Percentiles rank a stretch among this genome's conserved stretches.
Conservation (phyloP, 2,888 invertebrate genomes). For the Cabera pusaria region DNA sequence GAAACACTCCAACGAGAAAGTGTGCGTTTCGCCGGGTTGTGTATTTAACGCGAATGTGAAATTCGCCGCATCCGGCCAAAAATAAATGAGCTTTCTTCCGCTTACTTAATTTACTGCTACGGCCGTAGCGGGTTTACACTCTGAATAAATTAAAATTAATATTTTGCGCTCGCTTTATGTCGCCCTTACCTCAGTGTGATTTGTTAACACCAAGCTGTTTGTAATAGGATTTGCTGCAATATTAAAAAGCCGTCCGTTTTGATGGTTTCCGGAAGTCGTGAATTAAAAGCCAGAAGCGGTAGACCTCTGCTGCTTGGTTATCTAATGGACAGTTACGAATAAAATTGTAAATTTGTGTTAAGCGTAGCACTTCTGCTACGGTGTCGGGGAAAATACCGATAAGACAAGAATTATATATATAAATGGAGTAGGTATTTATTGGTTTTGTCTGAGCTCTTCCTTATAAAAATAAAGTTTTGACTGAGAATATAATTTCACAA, state of each 20-base stretch:
- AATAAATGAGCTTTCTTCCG: conserved; percentile 82
- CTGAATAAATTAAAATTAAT: conserved; percentile 79
- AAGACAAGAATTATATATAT: too few species aligned
- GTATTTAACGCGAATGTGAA: conserved; percentile 81
- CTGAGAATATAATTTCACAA: too few species aligned
- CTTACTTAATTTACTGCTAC: conserved; percentile 78
- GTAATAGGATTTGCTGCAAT: conserved; percentile 43
- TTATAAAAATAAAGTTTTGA: too few species aligned
- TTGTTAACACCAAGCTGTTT: conserved; percentile 63
- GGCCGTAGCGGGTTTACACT: conserved; percentile 63
- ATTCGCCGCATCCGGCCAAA: conserved; percentile 80
- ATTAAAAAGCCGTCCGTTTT: conserved; percentile 28
- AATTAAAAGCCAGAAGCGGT: conserved; percentile 34
- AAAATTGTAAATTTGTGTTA: too few species aligned
- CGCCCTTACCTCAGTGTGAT: conserved; percentile 57
- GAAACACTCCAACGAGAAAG: conserved; percentile 71
- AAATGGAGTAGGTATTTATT: too few species aligned
- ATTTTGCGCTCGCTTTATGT: conserved; percentile 70
- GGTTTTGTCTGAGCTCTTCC: too few species aligned
- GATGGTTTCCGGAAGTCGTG: conserved; percentile 35
- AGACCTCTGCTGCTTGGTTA: not conserved
- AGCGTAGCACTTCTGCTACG: too few species aligned
- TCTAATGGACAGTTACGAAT: not conserved
- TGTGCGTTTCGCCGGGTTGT: conserved; percentile 69
- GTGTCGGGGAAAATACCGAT: too few species aligned